Evolutionary conservation across 2,113 vertebrate species (phyloP).

Genomic region (Illadopsis cleaveri): DNA sequence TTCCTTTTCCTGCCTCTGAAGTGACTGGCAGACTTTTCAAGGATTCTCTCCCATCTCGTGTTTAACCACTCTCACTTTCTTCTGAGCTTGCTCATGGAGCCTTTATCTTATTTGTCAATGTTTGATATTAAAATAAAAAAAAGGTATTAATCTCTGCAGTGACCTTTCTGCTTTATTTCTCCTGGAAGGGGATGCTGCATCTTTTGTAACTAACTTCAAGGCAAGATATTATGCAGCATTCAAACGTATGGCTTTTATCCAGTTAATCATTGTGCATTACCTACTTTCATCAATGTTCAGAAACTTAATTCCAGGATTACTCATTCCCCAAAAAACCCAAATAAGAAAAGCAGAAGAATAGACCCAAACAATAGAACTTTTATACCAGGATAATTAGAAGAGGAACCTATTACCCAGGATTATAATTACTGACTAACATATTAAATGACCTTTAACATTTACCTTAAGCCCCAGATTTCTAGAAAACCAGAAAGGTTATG

Average conservation of each 20-base stretch:
- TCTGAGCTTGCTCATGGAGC: conserved; percentile 36
- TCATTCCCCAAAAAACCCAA: conserved; percentile 75
- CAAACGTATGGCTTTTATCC: conserved; percentile 75
- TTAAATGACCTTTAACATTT: conserved; percentile 93
- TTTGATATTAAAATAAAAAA: conserved; percentile 76
- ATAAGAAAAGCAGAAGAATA: conserved; percentile 77
- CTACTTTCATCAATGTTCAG: conserved; percentile 76
- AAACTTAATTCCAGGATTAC: conserved; percentile 81
- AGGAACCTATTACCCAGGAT: conserved; percentile 84
- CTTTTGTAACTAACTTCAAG: conserved; percentile 75
- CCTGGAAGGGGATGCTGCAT: conserved; percentile 56
- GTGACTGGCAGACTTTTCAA: neutral
- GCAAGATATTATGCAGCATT: conserved; percentile 58
- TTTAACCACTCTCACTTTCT: conserved; percentile 42
- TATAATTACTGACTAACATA: conserved; percentile 88
- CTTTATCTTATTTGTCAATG: conserved; percentile 73
- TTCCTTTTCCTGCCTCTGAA: neutral
- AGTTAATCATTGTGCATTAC: conserved; percentile 83
- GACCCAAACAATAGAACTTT: conserved; percentile 85
- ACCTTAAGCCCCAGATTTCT: conserved; percentile 82
- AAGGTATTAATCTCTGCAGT: conserved; percentile 69
- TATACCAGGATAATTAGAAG: conserved; percentile 85
- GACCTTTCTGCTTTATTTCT: conserved; percentile 72
- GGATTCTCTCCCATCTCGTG: neutral
- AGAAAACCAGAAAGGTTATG: conserved; percentile 84